Conservation (phyloP, 2,888 invertebrate species). For the Melolontha melolontha region DNA sequence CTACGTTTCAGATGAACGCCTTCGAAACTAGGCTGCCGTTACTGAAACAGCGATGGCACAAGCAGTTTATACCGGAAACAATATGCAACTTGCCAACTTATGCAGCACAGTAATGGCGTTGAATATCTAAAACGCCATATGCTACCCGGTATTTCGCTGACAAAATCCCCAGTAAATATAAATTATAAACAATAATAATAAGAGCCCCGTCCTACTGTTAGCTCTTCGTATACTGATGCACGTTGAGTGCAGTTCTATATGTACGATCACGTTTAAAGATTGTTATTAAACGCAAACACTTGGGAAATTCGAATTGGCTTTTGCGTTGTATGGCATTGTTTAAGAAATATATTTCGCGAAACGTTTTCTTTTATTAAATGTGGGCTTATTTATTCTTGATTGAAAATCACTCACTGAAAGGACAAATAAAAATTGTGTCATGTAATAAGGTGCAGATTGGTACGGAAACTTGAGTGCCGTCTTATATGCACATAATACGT, state of each 20-base stretch:
- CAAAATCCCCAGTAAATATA: conserved; percentile 11
- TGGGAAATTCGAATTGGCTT: too few species aligned
- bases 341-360: not conserved
- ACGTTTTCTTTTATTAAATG: not conserved
- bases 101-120: conserved; percentile 11
- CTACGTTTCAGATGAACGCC: conserved; percentile 3
- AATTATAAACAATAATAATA: conserved; percentile 20
- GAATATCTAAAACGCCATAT: conserved; percentile 9
- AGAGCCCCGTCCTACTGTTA: not conserved
- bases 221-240: not conserved
- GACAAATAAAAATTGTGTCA: too few species aligned
- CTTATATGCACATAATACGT: too few species aligned
- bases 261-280: not conserved
- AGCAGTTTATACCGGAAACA: conserved; percentile 10
- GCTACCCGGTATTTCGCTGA: not conserved
- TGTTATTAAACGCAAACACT: too few species aligned
- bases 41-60: not conserved
- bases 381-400: too few species aligned
- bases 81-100: conserved; percentile 18
- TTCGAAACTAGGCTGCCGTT: not conserved
- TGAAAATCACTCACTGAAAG: too few species aligned
- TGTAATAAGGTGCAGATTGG: too few species aligned
- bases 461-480: too few species aligned
- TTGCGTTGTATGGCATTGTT: not conserved
- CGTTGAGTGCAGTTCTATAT: not conserved